These are phyloP conservation scores for Scytalopus superciliaris DNA, from an alignment of 2,113 vertebrate genomes.

Conservation along the genomic window DNA sequence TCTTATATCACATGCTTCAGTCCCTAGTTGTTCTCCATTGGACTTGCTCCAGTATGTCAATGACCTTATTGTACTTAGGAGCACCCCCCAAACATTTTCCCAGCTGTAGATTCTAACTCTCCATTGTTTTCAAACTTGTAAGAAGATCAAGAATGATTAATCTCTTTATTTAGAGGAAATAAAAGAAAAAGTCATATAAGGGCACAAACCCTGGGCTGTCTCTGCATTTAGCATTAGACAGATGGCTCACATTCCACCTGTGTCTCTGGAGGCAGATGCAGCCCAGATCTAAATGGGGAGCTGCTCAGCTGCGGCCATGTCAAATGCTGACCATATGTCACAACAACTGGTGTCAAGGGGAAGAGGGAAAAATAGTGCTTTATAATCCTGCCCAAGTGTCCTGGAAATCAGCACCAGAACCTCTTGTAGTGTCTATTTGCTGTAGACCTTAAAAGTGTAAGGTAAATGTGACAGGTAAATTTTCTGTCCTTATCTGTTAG, in stretches of 20 bases:
- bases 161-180: constrained; percentile 31
- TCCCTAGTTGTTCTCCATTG: not conserved
- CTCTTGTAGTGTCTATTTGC: not conserved
- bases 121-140: constrained; percentile 23
- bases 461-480: not conserved
- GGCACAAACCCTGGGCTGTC: not conserved
- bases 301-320: not conserved
- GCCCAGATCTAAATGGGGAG: not conserved
- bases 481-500: not conserved
- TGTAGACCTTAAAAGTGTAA: not conserved
- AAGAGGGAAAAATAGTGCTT: not conserved
- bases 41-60: not conserved
- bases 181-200: constrained; percentile 12
- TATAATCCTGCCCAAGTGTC: not conserved
- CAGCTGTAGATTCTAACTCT: not conserved
- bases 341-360: not conserved
- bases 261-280: constrained; percentile 57
- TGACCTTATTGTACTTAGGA: not conserved
- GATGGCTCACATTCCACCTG: constrained; percentile 59
- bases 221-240: constrained; percentile 38
- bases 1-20: not conserved
- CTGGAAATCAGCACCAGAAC: not conserved
- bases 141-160: constrained; percentile 5
- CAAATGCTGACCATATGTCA: constrained; percentile 50
- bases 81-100: not conserved